These are phyloP conservation scores for Ectobius pallidus DNA, from an alignment of 2,888 invertebrate genomes.

Conservation along the genomic window DNA sequence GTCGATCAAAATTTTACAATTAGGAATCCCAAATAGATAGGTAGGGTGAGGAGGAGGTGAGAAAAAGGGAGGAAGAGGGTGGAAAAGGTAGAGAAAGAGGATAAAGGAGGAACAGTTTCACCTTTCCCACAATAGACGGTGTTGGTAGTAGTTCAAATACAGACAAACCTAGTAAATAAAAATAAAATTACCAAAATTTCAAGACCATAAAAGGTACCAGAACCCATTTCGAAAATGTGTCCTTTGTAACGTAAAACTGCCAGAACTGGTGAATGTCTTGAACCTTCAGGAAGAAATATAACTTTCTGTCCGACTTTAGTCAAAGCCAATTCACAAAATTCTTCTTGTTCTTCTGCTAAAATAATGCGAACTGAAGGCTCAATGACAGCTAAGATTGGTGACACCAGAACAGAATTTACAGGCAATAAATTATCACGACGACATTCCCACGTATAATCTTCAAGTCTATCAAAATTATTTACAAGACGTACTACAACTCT, in stretches of 20 bases:
- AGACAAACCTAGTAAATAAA: conserved; percentile 25
- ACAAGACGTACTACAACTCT: conserved; percentile 19
- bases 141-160: too few relatives aligned
- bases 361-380: conserved; percentile 7
- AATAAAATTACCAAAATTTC: conserved; percentile 47
- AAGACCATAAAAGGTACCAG: conserved; percentile 48
- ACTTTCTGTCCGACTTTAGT: conserved; percentile 45
- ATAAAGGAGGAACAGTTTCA: too few relatives aligned
- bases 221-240: conserved; percentile 45
- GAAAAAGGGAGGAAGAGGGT: too few relatives aligned
- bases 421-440: conserved; percentile 2
- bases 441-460: conserved; percentile 26
- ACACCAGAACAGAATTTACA: conserved; percentile 12
- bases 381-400: conserved; percentile 26
- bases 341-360: conserved; percentile 38
- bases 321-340: conserved; percentile 44
- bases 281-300: conserved; percentile 41
- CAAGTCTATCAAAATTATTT: not conserved
- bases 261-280: conserved; percentile 37
- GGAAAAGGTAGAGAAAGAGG: too few relatives aligned
- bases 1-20: too few relatives aligned
- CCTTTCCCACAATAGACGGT: too few relatives aligned
- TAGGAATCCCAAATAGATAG: too few relatives aligned
- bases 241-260: conserved; percentile 47
- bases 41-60: too few relatives aligned